Evolutionary conservation across 2,888 invertebrate genomes (phyloP).

Genomic region (Diachrysia chrysitis): DNA sequence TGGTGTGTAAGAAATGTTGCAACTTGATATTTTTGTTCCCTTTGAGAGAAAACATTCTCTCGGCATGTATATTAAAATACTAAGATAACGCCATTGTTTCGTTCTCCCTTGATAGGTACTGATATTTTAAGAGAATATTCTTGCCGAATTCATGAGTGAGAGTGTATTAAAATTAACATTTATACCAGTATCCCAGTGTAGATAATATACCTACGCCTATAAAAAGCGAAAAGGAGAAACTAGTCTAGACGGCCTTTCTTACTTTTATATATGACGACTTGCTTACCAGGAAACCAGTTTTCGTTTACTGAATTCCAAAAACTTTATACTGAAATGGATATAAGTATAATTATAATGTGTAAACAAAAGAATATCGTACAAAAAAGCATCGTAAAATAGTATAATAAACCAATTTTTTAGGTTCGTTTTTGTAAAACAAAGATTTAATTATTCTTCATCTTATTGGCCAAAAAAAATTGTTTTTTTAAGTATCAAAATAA

Average conservation of each 20-base stretch:
- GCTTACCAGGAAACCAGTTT: too few relatives aligned
- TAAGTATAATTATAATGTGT: too few relatives aligned
- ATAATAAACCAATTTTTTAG: background rate
- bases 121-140: background rate
- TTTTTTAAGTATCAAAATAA: background rate
- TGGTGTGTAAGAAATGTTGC: background rate
- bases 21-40: conserved; percentile 2
- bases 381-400: too few relatives aligned
- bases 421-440: background rate
- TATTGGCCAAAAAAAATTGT: background rate
- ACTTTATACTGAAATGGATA: too few relatives aligned
- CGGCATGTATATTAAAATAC: background rate
- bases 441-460: background rate
- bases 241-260: too few relatives aligned
- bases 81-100: conserved; percentile 3
- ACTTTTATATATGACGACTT: too few relatives aligned
- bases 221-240: too few relatives aligned
- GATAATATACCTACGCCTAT: too few relatives aligned
- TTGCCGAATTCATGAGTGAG: background rate
- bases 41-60: background rate
- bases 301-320: too few relatives aligned
- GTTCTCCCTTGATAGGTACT: background rate
- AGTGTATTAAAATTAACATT: background rate
- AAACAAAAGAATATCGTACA: too few relatives aligned
- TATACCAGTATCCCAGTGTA: background rate